phyloP scores from a whole-genome alignment of 2,113 vertebrate genomes.

The Piaya cayana region DNA sequence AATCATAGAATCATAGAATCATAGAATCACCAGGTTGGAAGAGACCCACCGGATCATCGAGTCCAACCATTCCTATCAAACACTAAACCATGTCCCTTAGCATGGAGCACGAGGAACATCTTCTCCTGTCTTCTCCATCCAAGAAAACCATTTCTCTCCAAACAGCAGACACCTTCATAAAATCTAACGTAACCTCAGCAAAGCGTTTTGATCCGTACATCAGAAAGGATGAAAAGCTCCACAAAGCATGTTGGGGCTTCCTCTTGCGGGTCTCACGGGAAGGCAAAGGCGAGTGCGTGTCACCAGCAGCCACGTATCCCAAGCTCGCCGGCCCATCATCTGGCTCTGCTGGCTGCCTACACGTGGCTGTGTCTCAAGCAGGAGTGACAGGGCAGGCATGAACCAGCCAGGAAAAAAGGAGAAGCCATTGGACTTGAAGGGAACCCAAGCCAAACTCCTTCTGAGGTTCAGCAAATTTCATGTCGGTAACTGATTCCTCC shows the following conservation, averaged over 20 bases:
- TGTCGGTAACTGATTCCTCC: not conserved
- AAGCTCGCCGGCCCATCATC: not conserved
- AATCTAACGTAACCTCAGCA: not conserved
- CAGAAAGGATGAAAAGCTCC: not conserved
- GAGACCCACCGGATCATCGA: no score
- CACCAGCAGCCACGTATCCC: not conserved
- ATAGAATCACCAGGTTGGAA: no score
- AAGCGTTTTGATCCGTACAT: not conserved
- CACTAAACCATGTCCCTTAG: no score
- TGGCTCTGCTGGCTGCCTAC: not conserved
- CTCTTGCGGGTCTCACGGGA: rapidly evolving
- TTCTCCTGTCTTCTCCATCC: not conserved
- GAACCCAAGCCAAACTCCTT: not conserved
- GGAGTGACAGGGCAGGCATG: not conserved
- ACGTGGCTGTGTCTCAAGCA: not conserved
- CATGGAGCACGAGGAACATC: not conserved
- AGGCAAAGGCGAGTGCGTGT: not conserved
- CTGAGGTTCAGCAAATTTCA: not conserved
- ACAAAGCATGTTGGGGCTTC: rapidly evolving
- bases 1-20: no score
- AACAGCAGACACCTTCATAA: not conserved
- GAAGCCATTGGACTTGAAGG: not conserved
- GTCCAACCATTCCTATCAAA: no score
- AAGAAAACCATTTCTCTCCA: rapidly evolving
- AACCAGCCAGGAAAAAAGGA: not conserved